Evolutionary conservation across 2,888 invertebrate genomes (phyloP), one percentile per base, ranked within the genome.

Genomic region (Yponomeuta evonymella): DNA sequence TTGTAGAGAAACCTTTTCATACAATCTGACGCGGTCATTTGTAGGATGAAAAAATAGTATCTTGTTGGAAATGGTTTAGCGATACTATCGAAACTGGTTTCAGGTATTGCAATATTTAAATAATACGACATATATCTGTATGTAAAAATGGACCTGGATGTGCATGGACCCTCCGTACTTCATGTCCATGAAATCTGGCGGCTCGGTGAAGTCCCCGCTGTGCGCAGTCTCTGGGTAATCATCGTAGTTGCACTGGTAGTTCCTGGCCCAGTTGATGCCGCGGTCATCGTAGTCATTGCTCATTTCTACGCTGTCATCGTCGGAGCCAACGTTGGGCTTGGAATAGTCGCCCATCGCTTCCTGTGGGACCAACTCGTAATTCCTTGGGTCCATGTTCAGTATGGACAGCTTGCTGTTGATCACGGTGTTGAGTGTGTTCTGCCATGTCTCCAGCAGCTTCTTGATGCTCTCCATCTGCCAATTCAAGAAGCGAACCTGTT

Each of bases 331-430:
- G 51, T 78, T 78, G 4, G 81, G 81, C 73, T 88, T 88, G 9
- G 85, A 82, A 73, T 83, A 86, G 73, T 89, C 90, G 5, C 88
- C 90, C 85, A 87, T 87, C 2, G 88, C 88, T 71, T 88, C 88
- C 67, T 86, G 86, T 3, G 51, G 12, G 8, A 87, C 86, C 64
- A 79, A 8, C 33, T 79, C 72, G 80, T 48, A 65, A 15, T n/a
- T 9, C 11, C 33, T 10, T 15, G 58, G 62, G 15, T n/a, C 62
- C 12, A 58, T 29, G 58, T n/a, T 23, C 51, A 58, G 51, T 9
- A 58, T 10, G 9, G 82, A 80, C 71, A 86, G 73, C 74, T 85
- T 86, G 73, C 78, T 84, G 72, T 87, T 86, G 71, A 87, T 84
- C 62, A 88, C 89, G 82, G 83, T 83, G 73, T 82, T 87, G 2